Evolutionary conservation across 2,797 vertebrate genomes (phyloP), one percentile per base, ranked within the genome.

Genomic region (Onychomys torridus): DNA sequence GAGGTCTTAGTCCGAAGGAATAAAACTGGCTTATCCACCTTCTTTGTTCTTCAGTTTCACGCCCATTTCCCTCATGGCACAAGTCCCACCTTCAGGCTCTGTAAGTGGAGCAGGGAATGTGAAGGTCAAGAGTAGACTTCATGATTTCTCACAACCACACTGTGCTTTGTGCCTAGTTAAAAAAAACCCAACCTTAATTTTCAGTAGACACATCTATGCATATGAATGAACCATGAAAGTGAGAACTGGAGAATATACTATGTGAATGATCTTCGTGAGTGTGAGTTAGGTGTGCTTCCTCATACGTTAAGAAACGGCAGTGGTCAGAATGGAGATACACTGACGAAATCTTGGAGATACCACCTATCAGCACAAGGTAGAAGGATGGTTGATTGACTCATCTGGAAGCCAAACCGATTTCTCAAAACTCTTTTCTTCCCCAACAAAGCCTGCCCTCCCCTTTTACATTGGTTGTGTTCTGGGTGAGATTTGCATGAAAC

Each of bases 131-230:
- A 43, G 79, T 34, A 82, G 46, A 13, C 10, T 21, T 76, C n/a
- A 14, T 0, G 16, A 17, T 55, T 17, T 25, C 29, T 13, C 12
- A 23, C 21, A 79, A 69, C 49, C 40, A 29, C 25, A 52, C 4
- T 7, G 9, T 5, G 9, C n/a, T 78, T 87, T 65, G 55, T 65
- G 12, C 27, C 37, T n/a, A 21, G 8, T 87, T 81, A 55, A 32
- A 65, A 12, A 52, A 91, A 94, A 97, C 32, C 25, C 69, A n/a
- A 19, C 69, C 77, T 17, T 69, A 23, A 87, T 95, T 88, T 32
- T 61, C 55, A 1, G 2, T 37, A 93, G 82, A 40, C 29, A 40
- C 12, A 88, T 12, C 17, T 65, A 57, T 43, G 73, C 27, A 3
- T 71, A 61, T 76, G 88, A 77, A 69, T 57, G 23, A 82, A 76